These are phyloP conservation scores for Leucoptera coffeella DNA, from an alignment of 2,888 invertebrate genomes.

Conservation along the genomic window DNA sequence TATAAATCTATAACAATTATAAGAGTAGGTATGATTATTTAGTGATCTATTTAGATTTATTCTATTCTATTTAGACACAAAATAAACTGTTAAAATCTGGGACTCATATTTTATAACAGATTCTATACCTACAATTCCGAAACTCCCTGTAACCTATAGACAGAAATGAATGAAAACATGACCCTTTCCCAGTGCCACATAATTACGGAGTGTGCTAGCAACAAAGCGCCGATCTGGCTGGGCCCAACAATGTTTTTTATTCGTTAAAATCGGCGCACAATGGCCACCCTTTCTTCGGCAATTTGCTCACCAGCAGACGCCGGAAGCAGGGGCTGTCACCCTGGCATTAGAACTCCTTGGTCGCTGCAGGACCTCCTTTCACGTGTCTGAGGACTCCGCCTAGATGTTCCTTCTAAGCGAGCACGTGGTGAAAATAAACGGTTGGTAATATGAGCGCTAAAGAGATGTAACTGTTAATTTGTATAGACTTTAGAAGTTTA, in stretches of 20 bases:
- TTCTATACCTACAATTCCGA: background rate
- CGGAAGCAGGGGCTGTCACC: slow-evolving; percentile 35
- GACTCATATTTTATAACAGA: too few relatives aligned
- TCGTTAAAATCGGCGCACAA: slow-evolving; percentile 49
- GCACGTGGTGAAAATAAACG: too few relatives aligned
- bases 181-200: slow-evolving; percentile 48
- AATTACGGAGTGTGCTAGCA: slow-evolving; percentile 44
- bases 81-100: too few relatives aligned
- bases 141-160: slow-evolving; percentile 10
- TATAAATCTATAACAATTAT: too few relatives aligned
- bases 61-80: too few relatives aligned
- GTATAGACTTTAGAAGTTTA: too few relatives aligned
- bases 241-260: slow-evolving; percentile 42
- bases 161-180: slow-evolving; percentile 49
- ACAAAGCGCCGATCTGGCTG: slow-evolving; percentile 44
- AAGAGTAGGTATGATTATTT: too few relatives aligned
- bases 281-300: slow-evolving; percentile 45
- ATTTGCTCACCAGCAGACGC: slow-evolving; percentile 42
- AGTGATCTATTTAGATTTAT: too few relatives aligned
- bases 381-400: slow-evolving; percentile 28
- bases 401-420: too few relatives aligned
- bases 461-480: too few relatives aligned
- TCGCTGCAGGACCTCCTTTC: slow-evolving; percentile 36
- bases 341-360: slow-evolving; percentile 36
- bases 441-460: too few relatives aligned